Evolutionary conservation across 37 sponge, comb jelly and placozoan species (phyloP), one percentile per base, ranked within the genome.

Genomic region (Mnemiopsis leidyi): DNA sequence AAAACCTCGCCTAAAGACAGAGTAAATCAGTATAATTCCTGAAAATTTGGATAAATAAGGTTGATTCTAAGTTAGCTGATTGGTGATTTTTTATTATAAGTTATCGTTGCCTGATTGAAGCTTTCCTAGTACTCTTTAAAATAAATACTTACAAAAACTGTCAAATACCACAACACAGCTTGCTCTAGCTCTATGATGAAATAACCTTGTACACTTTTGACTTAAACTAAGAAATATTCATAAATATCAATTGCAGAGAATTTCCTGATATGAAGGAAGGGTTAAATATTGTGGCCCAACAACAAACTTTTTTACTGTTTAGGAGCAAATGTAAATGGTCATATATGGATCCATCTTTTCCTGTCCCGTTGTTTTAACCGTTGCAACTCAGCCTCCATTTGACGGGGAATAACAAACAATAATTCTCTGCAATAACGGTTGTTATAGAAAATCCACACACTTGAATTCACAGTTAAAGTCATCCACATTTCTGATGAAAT

Each of bases 11-110:
- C n/a, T n/a, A n/a, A 48, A 48, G 3, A 1, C 79, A 77, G 79
- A 77, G 20, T 31, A 77, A 77, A 77, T 77, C 79, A 77, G 32
- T 34, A 3, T 26, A 77, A 77, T 77, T 77, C 32, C 79, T 77
- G 79, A 26, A 32, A 77, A 77, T 77, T 34, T 77, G 79, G 79
- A 77, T 77, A 77, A 77, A 77, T 77, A 77, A 77, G 32, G 73
- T 31, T 77, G 79, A 77, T 77, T 77, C 28, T 69, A 33, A 34
- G 32, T 77, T 48, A 48, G 79, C 79, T 77, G 79, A 77, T 77
- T 77, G 73, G 7, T 48, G 61, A 48, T 48, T 48, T n/a, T 48
- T 48, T 48, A 48, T 48, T 48, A 48, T 48, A 48, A 48, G 61
- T 48, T 48, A 48, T 48, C 61, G 61, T 48, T 48, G 61, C 61